phyloP scores from a whole-genome alignment of 2,888 invertebrate species.

The Laothoe populi region DNA sequence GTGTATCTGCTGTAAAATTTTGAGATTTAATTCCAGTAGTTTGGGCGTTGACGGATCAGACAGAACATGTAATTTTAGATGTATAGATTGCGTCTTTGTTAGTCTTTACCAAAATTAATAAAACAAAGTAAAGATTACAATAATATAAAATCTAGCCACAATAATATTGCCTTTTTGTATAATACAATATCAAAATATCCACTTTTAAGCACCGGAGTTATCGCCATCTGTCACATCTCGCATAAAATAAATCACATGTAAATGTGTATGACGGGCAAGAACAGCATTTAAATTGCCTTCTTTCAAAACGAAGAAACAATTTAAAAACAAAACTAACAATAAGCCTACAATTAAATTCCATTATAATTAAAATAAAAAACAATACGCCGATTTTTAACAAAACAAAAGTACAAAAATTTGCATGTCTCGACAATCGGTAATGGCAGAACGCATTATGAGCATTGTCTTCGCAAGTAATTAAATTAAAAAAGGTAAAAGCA shows the following conservation, averaged over 20 bases:
- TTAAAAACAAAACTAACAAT: conserved; percentile 31
- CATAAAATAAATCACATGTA: conserved; percentile 26
- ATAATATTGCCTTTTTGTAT: background rate
- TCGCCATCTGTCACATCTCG: conserved; percentile 31
- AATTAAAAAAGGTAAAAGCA: conserved; percentile 78
- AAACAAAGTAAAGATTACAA: background rate
- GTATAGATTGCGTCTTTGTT: no score
- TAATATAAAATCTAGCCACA: background rate
- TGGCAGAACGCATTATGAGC: conserved; percentile 71
- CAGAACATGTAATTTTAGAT: no score
- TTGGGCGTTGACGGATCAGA: no score
- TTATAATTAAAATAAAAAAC: conserved; percentile 14
- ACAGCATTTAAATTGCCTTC: conserved; percentile 22
- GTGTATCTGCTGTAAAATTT: no score
- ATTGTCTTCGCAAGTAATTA: conserved; percentile 78
- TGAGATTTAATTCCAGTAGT: no score
- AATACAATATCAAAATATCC: conserved; percentile 4
- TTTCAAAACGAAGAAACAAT: conserved; percentile 27
- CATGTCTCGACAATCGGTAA: conserved; percentile 69
- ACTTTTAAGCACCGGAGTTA: conserved; percentile 12
- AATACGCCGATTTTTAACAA: conserved; percentile 22
- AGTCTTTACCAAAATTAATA: background rate
- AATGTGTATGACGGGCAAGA: conserved; percentile 8
- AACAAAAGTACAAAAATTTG: conserved; percentile 54
- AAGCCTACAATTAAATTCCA: conserved; percentile 20